Percentiles rank a stretch among this genome's conserved stretches.
These are phyloP conservation scores for Muntiacus reevesi DNA, from an alignment of 2,113 vertebrate species.

Conservation along the genomic window DNA sequence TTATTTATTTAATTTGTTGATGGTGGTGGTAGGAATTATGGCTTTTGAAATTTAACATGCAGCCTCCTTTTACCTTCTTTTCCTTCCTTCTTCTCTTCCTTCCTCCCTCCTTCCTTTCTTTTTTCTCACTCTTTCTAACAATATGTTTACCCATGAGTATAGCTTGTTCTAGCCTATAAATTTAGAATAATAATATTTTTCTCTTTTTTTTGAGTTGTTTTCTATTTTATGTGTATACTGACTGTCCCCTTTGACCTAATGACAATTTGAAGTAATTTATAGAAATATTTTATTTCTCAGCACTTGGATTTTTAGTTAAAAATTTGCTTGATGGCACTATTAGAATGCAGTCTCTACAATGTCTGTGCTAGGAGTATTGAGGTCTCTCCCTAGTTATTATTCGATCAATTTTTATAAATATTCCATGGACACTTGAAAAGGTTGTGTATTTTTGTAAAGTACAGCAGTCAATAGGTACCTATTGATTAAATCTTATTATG, in stretches of 20 bases:
- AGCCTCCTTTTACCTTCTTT: background rate
- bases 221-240: background rate
- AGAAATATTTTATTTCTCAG: background rate
- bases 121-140: background rate
- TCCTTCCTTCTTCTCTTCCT: background rate
- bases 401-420: constrained; percentile 62
- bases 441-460: constrained; percentile 18
- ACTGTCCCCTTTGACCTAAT: background rate
- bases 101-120: fast-evolving
- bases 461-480: background rate
- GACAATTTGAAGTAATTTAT: background rate
- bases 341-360: background rate
- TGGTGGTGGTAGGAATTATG: background rate
- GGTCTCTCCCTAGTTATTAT: background rate
- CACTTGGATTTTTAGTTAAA: constrained; percentile 4
- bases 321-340: background rate
- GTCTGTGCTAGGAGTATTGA: background rate
- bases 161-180: background rate
- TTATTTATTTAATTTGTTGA: background rate
- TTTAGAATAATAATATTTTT: background rate
- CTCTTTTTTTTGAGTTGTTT: background rate
- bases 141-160: background rate
- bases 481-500: constrained; percentile 18
- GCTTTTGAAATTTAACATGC: background rate
- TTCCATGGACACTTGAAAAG: constrained; percentile 36